Base-by-base conservation (phyloP, 2,888 invertebrate genomes). In the Napeogenes sylphis region DNA sequence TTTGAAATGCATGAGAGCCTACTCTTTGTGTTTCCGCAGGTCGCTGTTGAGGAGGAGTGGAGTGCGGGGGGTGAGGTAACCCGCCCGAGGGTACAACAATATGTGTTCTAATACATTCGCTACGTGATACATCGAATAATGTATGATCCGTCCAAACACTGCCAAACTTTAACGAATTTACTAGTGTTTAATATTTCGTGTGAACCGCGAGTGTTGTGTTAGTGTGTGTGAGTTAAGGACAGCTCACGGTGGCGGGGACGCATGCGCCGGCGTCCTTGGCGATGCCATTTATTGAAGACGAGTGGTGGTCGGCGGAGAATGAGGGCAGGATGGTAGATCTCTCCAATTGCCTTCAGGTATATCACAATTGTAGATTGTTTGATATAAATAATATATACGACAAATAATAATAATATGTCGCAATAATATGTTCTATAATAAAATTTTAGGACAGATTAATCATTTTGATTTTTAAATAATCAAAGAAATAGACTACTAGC, bases 261-360 rank as follows among this genome's bases (percentile, higher is more conserved):
- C 91, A 92, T 91, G 92, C 92, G 87, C 90, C 91, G 91, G 85
- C 91, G 91, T 91, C 92, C 87, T 90, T 94, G 94, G 94, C 95
- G 93, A 97, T 97, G 97, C 97, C 97, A 92, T 97, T 97, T 93
- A 97, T 97, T 91, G 97, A 97, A 92, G 97, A 97, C 93, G 97
- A 97, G 87, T 93, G 97, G 85, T 97, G 97, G 97, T 96, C 97
- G 92, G 96, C 96, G 82, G 97, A 97, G 92, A 97, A 96, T 91
- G 97, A 97, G 92, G 96, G 96, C 87, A 97, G 96, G 89, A 96
- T 97, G 94, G 96, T 97, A 80, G 97, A 97, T 85, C 93, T 97
- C 82, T 95, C 96, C 76, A 94, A 95, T 86, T 97, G 97, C 91
- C 93, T 97, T 80, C 95, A 95, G 93, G 97, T 96, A 76, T 76